Evolutionary conservation across 2,888 invertebrate genomes (phyloP), one percentile per base, ranked within the genome.

Genomic region (Scrobipalpa costella): DNA sequence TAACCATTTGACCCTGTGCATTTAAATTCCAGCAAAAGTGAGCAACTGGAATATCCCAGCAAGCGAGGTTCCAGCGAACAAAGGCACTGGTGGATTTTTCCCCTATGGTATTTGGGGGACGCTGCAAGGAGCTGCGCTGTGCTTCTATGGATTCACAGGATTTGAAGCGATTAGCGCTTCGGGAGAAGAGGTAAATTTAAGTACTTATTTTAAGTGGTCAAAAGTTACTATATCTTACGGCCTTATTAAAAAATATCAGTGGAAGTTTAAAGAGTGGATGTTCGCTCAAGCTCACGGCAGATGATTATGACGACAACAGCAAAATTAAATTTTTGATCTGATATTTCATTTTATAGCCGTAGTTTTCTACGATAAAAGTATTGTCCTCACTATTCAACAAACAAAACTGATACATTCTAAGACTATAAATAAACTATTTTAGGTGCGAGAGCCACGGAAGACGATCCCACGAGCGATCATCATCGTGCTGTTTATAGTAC

Each of bases 71-170:
- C 90, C 92, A 0, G 73, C 77, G 0, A 86, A 84, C 0, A 77
- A 77, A 9, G 98, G 98, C 0, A 77, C 77, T 0, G 98, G 98
- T 0, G 98, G 98, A 0, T 99, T 97, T 85, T 93, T 97, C 77
- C 98, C 98, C 0, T 98, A 94, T 81, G 98, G 98, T 0, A 90
- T 96, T 66, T 92, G 93, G 60, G 98, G 97, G 0, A 94, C 95
- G 1, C 92, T 97, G 81, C 92, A 93, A 13, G 97, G 97, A 0
- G 93, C 96, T 0, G 96, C 97, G 0, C 94, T 95, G 62, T 96
- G 96, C 76, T 96, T 96, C 84, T 98, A 96, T 80, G 98, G 97
- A 2, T 99, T 98, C 80, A 96, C 98, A 7, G 98, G 98, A 0
- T 98, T 98, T 80, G 98, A 99, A 79, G 94, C 94, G 67, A 95